Conservation (phyloP, 1,140 invertebrate genomes). For the Halotydeus destructor region DNA sequence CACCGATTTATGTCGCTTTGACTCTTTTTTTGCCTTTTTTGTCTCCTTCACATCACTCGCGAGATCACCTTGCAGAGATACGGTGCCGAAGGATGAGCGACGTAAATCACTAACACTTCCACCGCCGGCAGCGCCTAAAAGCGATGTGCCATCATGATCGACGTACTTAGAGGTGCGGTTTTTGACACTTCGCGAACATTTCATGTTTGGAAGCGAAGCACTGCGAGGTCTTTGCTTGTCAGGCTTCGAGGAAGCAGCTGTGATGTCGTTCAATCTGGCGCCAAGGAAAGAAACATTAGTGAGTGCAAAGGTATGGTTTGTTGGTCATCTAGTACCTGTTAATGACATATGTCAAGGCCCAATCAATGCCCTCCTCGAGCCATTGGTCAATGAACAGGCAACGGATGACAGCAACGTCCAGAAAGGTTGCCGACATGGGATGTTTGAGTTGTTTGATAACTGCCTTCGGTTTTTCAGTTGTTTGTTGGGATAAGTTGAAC, state of each 20-base stretch:
- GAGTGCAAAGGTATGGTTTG: too few relatives aligned
- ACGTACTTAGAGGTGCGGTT: too few relatives aligned
- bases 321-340: slow-evolving; percentile 61
- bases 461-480: too few relatives aligned
- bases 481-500: too few relatives aligned
- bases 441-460: too few relatives aligned
- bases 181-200: slow-evolving; percentile 66
- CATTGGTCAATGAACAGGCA: slow-evolving; percentile 93
- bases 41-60: background rate
- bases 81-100: slow-evolving; percentile 16
- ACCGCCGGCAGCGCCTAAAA: too few relatives aligned
- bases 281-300: too few relatives aligned
- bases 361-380: slow-evolving; percentile 92
- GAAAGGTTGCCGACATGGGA: slow-evolving; percentile 52
- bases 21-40: slow-evolving; percentile 1
- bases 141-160: too few relatives aligned
- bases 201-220: slow-evolving; percentile 76
- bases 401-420: slow-evolving; percentile 83
- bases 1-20: slow-evolving; percentile 3
- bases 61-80: background rate
- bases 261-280: slow-evolving; percentile 49
- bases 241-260: slow-evolving; percentile 46
- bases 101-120: slow-evolving; percentile 21
- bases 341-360: slow-evolving; percentile 82
- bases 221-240: slow-evolving; percentile 55